Conservation (phyloP, 2,888 invertebrate species). For the Abrostola triplasia region DNA sequence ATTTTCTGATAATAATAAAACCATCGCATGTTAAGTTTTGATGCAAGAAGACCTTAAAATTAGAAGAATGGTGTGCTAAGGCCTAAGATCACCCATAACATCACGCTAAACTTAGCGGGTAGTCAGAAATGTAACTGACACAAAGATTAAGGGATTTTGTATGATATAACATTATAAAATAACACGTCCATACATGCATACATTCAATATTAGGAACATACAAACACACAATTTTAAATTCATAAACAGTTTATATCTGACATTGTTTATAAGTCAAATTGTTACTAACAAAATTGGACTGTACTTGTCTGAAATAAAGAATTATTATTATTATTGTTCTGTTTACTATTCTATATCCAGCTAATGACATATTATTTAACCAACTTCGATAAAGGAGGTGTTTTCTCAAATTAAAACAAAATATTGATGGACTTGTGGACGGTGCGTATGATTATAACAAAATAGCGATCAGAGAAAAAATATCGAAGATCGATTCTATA, state of each 20-base stretch:
- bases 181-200: slow-evolving; percentile 16
- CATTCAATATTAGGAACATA: slow-evolving; percentile 37
- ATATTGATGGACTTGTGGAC: too few relatives aligned
- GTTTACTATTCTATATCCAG: too few relatives aligned
- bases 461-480: too few relatives aligned
- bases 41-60: slow-evolving; percentile 26
- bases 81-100: slow-evolving; percentile 30
- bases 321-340: too few relatives aligned
- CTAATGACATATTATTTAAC: too few relatives aligned
- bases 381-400: too few relatives aligned
- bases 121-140: slow-evolving; percentile 25
- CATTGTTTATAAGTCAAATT: too few relatives aligned
- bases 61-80: slow-evolving; percentile 38
- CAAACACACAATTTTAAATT: slow-evolving; percentile 18
- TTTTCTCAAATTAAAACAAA: too few relatives aligned
- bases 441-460: too few relatives aligned
- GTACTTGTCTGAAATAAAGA: too few relatives aligned
- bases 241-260: background rate
- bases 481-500: too few relatives aligned
- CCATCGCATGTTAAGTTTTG: slow-evolving; percentile 27
- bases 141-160: slow-evolving; percentile 29
- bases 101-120: slow-evolving; percentile 9
- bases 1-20: background rate
- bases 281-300: too few relatives aligned
- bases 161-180: slow-evolving; percentile 30